These are phyloP conservation scores for Hetaerina americana DNA, from an alignment of 1,140 invertebrate species.

Conservation along the genomic window DNA sequence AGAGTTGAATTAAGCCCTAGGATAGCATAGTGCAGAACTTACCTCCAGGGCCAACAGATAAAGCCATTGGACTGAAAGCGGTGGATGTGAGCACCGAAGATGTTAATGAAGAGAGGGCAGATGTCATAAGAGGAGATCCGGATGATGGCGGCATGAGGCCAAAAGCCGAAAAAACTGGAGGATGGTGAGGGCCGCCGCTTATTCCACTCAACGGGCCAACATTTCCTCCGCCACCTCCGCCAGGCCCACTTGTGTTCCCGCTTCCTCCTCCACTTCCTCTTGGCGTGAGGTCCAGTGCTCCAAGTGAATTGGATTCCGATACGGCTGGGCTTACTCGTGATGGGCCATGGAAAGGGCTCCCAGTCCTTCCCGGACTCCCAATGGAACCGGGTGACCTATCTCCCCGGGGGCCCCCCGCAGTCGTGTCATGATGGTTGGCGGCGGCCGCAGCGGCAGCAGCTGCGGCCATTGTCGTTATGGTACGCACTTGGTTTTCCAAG, in stretches of 20 bases:
- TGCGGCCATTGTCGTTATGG: conserved; percentile 42
- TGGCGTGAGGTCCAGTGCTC: conserved; percentile 44
- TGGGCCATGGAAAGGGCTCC: neutral
- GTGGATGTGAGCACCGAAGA: conserved; percentile 55
- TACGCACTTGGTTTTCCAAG: conserved; percentile 57
- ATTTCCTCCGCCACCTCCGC: neutral
- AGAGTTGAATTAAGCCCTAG: too few species aligned
- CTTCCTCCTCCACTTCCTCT: conserved; percentile 21
- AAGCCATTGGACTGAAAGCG: conserved; percentile 65
- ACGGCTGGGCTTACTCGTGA: conserved; percentile 22
- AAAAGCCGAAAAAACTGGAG: conserved; percentile 39
- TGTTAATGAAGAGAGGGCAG: conserved; percentile 57
- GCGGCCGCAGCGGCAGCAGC: conserved; percentile 21
- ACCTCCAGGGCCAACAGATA: conserved; percentile 65
- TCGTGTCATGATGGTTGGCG: conserved; percentile 8
- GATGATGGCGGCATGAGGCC: conserved; percentile 42
- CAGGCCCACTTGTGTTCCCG: neutral
- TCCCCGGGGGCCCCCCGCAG: neutral
- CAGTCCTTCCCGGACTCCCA: conserved; percentile 22
- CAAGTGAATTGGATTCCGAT: conserved; percentile 36
- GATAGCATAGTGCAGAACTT: conserved; percentile 20
- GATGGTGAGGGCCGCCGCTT: neutral
- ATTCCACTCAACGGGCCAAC: neutral
- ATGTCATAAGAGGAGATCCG: conserved; percentile 36
- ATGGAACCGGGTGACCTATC: conserved; percentile 8